Evolutionary conservation across 2,797 vertebrate genomes (phyloP).

Genomic region (Helostoma temminkii): DNA sequence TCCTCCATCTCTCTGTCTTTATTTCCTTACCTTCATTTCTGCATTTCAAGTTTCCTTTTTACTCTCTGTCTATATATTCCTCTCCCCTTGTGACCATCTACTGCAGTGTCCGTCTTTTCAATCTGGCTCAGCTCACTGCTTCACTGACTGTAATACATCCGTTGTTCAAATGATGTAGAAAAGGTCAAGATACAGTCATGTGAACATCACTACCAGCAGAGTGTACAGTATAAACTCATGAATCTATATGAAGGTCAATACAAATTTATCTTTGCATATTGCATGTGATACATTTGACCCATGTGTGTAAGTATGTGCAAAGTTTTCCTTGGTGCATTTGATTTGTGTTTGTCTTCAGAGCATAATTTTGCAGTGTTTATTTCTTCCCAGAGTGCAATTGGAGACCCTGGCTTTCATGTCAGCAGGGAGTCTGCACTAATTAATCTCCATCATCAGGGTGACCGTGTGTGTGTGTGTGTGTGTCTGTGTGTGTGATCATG

Average conservation of each 20-base stretch:
- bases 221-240: constrained; percentile 6
- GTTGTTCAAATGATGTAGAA: constrained; percentile 47
- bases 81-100: constrained; percentile 47
- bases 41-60: constrained; percentile 35
- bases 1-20: constrained; percentile 55
- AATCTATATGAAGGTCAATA: constrained; percentile 37
- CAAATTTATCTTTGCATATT: constrained; percentile 4
- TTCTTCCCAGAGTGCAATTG: constrained; percentile 50
- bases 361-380: constrained; percentile 28
- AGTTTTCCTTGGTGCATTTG: constrained; percentile 6
- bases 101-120: constrained; percentile 50
- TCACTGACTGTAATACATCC: constrained; percentile 49
- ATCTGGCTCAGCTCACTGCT: constrained; percentile 46
- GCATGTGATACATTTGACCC: constrained; percentile 15
- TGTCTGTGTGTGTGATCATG: constrained; percentile 7
- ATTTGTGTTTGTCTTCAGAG: constrained; percentile 5
- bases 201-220: constrained; percentile 50
- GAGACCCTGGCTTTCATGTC: constrained; percentile 39
- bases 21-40: constrained; percentile 35
- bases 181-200: constrained; percentile 72
- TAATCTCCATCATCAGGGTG: constrained; percentile 59
- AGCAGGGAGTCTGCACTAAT: constrained; percentile 60
- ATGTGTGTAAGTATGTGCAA: constrained; percentile 1
- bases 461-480: constrained; percentile 6
- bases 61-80: constrained; percentile 10